Base-by-base conservation (phyloP, 2,888 invertebrate genomes). In the Alviniconcha strummeri region DNA sequence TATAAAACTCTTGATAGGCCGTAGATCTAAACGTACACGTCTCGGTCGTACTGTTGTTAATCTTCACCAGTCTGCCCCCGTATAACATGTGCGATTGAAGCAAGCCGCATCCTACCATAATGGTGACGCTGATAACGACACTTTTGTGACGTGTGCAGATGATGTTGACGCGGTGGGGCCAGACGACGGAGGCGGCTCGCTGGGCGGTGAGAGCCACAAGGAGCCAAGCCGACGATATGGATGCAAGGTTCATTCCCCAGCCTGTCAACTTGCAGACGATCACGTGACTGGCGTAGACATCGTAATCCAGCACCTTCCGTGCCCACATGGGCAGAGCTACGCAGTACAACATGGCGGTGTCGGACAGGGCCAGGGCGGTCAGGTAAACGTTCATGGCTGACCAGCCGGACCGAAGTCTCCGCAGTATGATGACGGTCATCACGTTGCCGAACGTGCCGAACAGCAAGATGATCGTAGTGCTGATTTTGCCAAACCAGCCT, bases 191-290 rank as follows among this genome's bases (percentile, higher is more conserved):
- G 11, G 82, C n/a, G 15, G 82, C 57, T 0, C 84, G 80, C 57
- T 85, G 82, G 5, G 77, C 55, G 8, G 84, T 85, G 72, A 85
- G 78, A 17, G 83, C 77, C 56, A 85, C 84, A n/a, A 85, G 69
- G 13, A 81, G 75, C 84, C 84, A 85, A 4, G 83, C 82, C 54
- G 82, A 82, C 64, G 76, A 64, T 9, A 82, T 79, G 7, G 84
- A 81, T 3, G 64, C 72, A 17, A 78, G 77, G 0, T 82, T 19
- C 54, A 17, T 83, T 4, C 72, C 1, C 80, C 80, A 85, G 52
- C 19, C 17, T 56, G 77, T 2, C 19, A 85, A 78, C 60, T 80
- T 85, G 55, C 84, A 85, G 76, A 85, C 19, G 36, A 71, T n/a
- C 19, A 19, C 71, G 71, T 71, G 71, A 9, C 36, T 8, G 19